These are phyloP conservation scores for Lateolabrax maculatus DNA, from an alignment of 2,797 vertebrate species.

Conservation along the genomic window DNA sequence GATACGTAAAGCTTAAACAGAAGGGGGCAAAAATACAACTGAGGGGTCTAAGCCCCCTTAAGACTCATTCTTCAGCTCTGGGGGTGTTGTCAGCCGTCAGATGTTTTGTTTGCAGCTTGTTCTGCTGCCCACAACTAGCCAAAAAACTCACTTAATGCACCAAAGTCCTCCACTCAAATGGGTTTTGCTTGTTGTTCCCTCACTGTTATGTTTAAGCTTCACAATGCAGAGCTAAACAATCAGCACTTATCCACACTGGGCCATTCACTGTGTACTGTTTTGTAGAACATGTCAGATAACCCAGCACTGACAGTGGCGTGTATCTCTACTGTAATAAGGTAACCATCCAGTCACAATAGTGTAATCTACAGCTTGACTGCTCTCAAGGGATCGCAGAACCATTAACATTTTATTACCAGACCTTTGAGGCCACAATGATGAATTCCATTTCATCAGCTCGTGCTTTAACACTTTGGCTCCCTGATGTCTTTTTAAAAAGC, in stretches of 20 bases:
- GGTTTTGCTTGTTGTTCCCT: too few species aligned
- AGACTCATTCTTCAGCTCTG: too few species aligned
- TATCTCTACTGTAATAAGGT: conserved; percentile 58
- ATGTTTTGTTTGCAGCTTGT: too few species aligned
- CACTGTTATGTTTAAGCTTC: too few species aligned
- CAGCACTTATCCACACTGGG: not conserved
- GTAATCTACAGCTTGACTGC: conserved; percentile 65
- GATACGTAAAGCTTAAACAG: too few species aligned
- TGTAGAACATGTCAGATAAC: conserved; percentile 2
- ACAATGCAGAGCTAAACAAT: too few species aligned
- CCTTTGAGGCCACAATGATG: conserved; percentile 57
- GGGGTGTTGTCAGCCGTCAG: too few species aligned
- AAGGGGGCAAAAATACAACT: too few species aligned
- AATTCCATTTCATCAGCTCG: conserved; percentile 67
- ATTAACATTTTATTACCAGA: conserved; percentile 71
- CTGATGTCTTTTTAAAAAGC: conserved; percentile 72
- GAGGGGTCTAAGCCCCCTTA: too few species aligned
- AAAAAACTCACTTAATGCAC: too few species aligned
- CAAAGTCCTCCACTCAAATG: too few species aligned
- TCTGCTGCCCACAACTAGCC: too few species aligned
- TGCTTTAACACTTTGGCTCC: conserved; percentile 71
- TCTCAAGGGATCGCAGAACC: conserved; percentile 51
- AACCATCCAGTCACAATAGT: conserved; percentile 54
- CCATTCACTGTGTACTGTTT: conserved; percentile 4
- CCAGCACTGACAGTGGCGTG: not conserved